Evolutionary conservation across 2,113 vertebrate genomes (phyloP).

Genomic region (Stercorarius parasiticus): DNA sequence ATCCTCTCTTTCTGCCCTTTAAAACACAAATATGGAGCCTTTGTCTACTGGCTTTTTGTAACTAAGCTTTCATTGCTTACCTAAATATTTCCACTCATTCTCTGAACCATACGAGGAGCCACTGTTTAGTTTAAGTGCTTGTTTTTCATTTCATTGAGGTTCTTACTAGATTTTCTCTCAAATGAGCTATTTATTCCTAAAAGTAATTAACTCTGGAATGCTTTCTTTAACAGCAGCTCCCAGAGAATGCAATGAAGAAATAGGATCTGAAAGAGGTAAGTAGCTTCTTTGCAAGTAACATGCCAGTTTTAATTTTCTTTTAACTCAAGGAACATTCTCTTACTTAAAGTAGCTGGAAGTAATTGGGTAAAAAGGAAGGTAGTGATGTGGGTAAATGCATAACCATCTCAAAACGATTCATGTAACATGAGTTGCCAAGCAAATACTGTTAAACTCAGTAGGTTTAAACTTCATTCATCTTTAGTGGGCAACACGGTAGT

Average conservation of each 20-base stretch:
- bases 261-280: constrained; percentile 65
- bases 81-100: not conserved
- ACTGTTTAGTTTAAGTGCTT: not conserved
- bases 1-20: not conserved
- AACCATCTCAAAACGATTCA: not conserved
- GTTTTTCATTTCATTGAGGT: not conserved
- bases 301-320: not conserved
- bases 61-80: not conserved
- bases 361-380: constrained; percentile 24
- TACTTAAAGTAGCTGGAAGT: constrained; percentile 45
- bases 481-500: not conserved
- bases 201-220: not conserved
- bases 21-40: not conserved
- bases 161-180: not conserved
- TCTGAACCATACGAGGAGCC: not conserved
- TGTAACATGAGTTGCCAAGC: not conserved
- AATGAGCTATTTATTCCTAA: not conserved
- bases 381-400: not conserved
- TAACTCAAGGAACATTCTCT: not conserved
- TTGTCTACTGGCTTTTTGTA: not conserved
- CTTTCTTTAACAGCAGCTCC: constrained; percentile 60
- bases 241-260: constrained; percentile 66
- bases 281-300: not conserved
- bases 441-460: not conserved
- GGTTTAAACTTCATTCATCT: not conserved